Conservation (phyloP, 2,888 invertebrate genomes). For the Drosophila mimetica region DNA sequence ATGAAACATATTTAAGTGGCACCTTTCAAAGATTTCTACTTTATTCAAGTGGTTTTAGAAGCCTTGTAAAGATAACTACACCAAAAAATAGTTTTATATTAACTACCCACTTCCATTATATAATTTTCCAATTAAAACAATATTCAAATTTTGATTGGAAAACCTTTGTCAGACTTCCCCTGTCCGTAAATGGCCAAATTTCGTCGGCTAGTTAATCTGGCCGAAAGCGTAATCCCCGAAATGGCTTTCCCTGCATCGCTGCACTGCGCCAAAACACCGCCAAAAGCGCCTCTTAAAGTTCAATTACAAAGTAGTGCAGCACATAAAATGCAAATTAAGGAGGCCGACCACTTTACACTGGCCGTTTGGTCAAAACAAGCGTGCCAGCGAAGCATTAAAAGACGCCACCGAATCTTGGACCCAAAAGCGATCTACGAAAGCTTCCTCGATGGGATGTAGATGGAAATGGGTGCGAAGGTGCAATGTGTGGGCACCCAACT, state of each 20-base stretch:
- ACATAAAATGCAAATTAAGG: constrained; percentile 58
- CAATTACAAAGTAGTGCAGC: constrained; percentile 56
- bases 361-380: constrained; percentile 31
- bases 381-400: constrained; percentile 61
- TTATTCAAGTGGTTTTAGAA: too few species aligned
- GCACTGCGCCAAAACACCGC: constrained; percentile 10
- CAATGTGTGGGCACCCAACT: constrained; percentile 17
- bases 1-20: too few species aligned
- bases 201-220: constrained; percentile 18
- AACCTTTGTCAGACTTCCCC: constrained; percentile 23
- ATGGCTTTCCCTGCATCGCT: constrained; percentile 30
- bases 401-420: constrained; percentile 55
- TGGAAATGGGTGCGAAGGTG: constrained; percentile 21
- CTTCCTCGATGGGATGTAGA: constrained; percentile 52
- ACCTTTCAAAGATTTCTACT: too few species aligned
- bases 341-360: constrained; percentile 44
- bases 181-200: constrained; percentile 18
- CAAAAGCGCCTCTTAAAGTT: constrained; percentile 37
- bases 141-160: constrained; percentile 4
- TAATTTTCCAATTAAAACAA: constrained; percentile 13
- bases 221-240: constrained; percentile 30
- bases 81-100: neutral
- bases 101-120: constrained; percentile 3
- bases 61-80: too few species aligned
- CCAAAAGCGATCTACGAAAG: constrained; percentile 18